These are phyloP conservation scores for Nyctalus aviator DNA, from an alignment of 2,797 vertebrate species.

Conservation along the genomic window DNA sequence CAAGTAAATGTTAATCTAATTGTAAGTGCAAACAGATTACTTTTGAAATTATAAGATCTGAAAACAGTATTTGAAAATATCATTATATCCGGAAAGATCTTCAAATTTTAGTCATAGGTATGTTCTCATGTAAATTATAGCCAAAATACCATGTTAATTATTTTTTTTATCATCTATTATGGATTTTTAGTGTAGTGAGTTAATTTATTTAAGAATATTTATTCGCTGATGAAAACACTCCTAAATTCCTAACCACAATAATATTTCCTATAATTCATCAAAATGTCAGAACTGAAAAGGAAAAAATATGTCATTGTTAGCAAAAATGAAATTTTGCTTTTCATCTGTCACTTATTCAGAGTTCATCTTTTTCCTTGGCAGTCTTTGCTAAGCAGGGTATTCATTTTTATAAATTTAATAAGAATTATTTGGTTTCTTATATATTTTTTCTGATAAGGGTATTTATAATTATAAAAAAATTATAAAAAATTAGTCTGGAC, in stretches of 20 bases:
- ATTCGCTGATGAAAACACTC: neutral
- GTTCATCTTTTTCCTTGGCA: neutral
- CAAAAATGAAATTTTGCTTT: neutral
- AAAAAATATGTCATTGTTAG: neutral
- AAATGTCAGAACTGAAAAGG: neutral
- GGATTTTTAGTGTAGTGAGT: slow-evolving; percentile 27
- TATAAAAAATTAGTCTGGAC: slow-evolving; percentile 5
- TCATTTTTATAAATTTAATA: slow-evolving; percentile 48
- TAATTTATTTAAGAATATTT: slow-evolving; percentile 42
- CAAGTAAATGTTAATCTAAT: slow-evolving; percentile 43
- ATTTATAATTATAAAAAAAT: neutral
- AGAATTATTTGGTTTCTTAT: slow-evolving; percentile 36
- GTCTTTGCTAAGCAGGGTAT: slow-evolving; percentile 1
- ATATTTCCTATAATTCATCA: neutral
- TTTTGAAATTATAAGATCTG: neutral
- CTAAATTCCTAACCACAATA: slow-evolving; percentile 15
- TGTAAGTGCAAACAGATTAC: neutral
- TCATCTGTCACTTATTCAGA: neutral
- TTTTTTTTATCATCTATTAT: neutral
- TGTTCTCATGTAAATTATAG: neutral
- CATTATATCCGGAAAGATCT: slow-evolving; percentile 1
- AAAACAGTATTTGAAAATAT: slow-evolving; percentile 20
- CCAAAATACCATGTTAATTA: neutral
- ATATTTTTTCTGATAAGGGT: slow-evolving; percentile 17
- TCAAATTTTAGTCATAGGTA: neutral